Percentiles rank a stretch among this genome's conserved stretches.
Conservation (phyloP, 2,113 vertebrate genomes). For the Tricholaema leucomelas region DNA sequence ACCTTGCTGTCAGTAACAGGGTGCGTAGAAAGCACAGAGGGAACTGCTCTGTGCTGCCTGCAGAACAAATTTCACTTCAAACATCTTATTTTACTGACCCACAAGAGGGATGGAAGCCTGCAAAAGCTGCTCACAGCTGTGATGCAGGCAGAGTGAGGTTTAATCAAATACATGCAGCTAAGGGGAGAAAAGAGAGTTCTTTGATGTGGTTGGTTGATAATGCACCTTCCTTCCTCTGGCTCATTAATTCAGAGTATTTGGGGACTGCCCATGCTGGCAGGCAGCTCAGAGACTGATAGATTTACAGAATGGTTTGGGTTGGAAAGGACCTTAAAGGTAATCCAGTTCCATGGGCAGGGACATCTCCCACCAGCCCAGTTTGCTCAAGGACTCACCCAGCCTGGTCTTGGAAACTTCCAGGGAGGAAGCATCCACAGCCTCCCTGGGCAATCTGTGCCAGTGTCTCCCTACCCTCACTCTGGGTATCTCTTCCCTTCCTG, state of each 20-base stretch:
- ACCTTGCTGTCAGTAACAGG: not conserved
- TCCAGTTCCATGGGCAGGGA: too few species aligned
- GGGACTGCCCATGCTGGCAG: not conserved
- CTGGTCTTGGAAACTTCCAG: too few species aligned
- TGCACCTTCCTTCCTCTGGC: not conserved
- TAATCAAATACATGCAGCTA: not conserved
- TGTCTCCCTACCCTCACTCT: not conserved
- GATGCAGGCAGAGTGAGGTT: not conserved
- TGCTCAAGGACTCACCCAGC: too few species aligned
- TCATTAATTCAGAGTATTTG: not conserved
- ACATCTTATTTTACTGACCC: not conserved
- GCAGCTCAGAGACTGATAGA: not conserved
- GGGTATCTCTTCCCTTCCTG: not conserved
- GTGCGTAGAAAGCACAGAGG: rapidly evolving
- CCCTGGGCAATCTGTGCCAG: too few species aligned
- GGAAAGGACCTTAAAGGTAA: too few species aligned
- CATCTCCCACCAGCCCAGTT: too few species aligned
- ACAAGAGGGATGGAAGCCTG: not conserved
- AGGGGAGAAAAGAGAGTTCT: not conserved
- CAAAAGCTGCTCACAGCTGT: not conserved
- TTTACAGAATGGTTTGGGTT: too few species aligned
- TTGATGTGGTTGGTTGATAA: not conserved
- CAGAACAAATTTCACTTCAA: not conserved
- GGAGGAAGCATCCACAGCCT: too few species aligned
- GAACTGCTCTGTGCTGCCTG: not conserved